A percentile compares a stretch with the other conserved stretches of the same genome.
Evolutionary conservation across 2,888 invertebrate species (phyloP).

Genomic region (Rhopalosiphum nymphaeae): DNA sequence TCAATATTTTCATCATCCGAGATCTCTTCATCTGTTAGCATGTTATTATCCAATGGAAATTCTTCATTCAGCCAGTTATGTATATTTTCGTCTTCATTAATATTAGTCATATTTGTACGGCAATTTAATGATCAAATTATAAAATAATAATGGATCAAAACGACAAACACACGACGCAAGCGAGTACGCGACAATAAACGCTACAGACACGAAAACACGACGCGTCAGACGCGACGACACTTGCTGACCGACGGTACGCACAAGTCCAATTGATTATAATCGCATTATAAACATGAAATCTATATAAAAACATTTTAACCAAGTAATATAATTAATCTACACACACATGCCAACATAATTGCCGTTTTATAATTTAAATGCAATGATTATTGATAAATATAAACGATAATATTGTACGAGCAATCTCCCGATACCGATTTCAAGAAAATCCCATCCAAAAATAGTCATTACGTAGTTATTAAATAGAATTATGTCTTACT

Average conservation of each 20-base stretch:
- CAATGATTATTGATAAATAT: background rate
- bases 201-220: background rate
- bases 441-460: too few species aligned
- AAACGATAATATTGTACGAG: background rate
- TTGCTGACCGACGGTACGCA: constrained; percentile 24
- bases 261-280: constrained; percentile 30
- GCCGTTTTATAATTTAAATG: background rate
- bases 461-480: background rate
- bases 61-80: constrained; percentile 23
- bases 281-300: background rate
- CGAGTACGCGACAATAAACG: background rate
- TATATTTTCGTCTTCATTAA: background rate
- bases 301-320: background rate
- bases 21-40: constrained; percentile 15
- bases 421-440: too few species aligned
- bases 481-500: background rate
- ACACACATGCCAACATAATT: background rate
- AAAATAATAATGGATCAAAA: background rate
- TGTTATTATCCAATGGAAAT: constrained; percentile 34
- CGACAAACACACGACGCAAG: background rate
- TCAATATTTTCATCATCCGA: constrained; percentile 27
- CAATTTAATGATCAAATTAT: background rate
- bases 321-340: background rate
- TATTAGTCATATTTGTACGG: background rate
- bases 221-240: too few species aligned